A percentile compares a stretch with the other conserved stretches of the same genome.
Conservation (phyloP, 1,140 invertebrate genomes). For the Ganaspis sp. region DNA sequence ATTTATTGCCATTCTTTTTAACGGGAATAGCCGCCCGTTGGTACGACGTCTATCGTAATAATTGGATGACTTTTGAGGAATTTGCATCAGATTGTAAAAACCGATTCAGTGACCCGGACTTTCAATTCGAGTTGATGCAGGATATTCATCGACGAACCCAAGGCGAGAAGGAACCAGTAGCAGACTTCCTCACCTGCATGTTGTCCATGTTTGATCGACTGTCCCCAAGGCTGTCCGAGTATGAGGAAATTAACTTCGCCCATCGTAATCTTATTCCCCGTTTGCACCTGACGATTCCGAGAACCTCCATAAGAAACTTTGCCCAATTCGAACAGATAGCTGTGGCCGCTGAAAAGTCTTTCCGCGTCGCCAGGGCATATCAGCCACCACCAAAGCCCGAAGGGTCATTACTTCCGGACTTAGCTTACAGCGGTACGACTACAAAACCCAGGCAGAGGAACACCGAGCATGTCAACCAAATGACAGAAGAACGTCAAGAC, state of each 20-base stretch:
- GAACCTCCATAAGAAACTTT: neutral
- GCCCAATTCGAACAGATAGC: neutral
- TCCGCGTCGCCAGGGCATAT: neutral
- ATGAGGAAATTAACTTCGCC: neutral
- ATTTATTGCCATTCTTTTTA: neutral
- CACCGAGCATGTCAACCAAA: too few species aligned
- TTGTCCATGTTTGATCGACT: neutral
- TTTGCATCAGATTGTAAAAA: neutral
- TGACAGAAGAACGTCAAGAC: too few species aligned
- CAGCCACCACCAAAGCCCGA: neutral
- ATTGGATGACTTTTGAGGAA: neutral
- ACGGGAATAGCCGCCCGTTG: neutral
- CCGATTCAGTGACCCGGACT: neutral
- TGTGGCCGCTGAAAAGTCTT: neutral
- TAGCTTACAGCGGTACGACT: neutral
- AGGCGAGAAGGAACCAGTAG: neutral
- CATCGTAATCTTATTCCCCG: neutral
- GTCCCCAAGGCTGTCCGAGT: neutral
- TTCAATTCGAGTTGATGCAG: neutral
- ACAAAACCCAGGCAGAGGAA: neutral
- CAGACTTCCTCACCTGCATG: neutral
- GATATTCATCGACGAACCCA: neutral
- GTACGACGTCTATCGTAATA: neutral
- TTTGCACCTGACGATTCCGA: neutral
- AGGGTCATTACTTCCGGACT: neutral